Conservation (phyloP, 2,113 vertebrate species). For the Amazona vittata region DNA sequence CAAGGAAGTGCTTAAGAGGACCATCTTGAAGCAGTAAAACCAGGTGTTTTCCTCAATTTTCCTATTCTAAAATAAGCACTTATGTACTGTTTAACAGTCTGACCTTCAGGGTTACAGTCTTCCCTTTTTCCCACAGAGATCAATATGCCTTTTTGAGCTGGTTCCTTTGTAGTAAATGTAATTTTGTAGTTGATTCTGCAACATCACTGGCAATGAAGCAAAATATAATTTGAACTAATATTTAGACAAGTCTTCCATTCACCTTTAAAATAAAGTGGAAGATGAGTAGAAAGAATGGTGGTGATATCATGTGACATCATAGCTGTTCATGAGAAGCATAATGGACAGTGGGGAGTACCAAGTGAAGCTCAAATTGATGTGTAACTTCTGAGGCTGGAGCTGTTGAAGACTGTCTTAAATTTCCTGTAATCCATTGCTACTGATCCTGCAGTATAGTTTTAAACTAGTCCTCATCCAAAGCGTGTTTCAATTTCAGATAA, state of each 20-base stretch:
- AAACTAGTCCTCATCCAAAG: not conserved
- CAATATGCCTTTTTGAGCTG: not conserved
- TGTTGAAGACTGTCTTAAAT: not conserved
- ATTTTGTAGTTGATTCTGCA: not conserved
- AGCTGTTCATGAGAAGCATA: not conserved
- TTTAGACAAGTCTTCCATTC: not conserved
- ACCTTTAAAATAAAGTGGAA: not conserved
- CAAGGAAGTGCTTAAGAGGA: not conserved
- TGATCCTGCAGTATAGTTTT: not conserved
- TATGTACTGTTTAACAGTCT: not conserved
- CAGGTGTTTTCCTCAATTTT: not conserved
- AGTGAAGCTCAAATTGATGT: not conserved
- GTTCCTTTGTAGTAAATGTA: not conserved
- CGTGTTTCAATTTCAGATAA: not conserved
- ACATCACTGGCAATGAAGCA: not conserved
- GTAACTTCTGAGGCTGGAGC: not conserved
- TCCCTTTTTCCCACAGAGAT: not conserved
- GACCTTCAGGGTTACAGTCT: not conserved
- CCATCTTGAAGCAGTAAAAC: not conserved
- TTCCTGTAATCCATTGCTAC: not conserved
- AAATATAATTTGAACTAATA: not conserved
- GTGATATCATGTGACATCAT: not conserved
- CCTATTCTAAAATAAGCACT: not conserved
- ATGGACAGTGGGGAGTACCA: not conserved
- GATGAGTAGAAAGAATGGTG: not conserved